Base-by-base conservation (phyloP, 2,888 invertebrate species). In the Steromphala cineraria region DNA sequence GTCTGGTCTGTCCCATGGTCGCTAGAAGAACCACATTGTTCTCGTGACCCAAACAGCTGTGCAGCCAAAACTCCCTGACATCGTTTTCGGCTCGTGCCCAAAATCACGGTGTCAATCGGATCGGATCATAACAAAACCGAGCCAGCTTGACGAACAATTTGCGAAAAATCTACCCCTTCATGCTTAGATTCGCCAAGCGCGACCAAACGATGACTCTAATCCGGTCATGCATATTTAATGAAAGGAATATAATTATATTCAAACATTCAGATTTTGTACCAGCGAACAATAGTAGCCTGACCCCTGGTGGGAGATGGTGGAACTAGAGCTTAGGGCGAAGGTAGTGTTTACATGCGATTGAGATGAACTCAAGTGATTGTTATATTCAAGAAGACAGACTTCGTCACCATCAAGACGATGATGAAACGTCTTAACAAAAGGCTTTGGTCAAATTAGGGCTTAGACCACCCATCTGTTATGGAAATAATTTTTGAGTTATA, bases 11-110 rank as follows among this genome's bases (percentile, higher is more conserved):
- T 31, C 31, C 17, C n/a, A 8, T 31, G 36, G 36, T 71, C 36
- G 71, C 24, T 24, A 24, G 62, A 28, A 24, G 28, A 62, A 24
- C 62, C 62, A 19, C 36, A 71, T 71, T 71, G 71, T 71, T 19
- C 71, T 15, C 17, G 31, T 71, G 71, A 71, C 71, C 71, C 71
- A 71, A 71, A 71, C 71, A 71, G 71, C 71, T 71, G 71, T 71
- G 36, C 31, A 17, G 71, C 10, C 19, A 4, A 13, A 46, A 13
- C 10, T 46, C 13, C 46, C 46, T 10, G 10, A 46, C 46, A 10
- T 46, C 10, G 1, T 46, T 46, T 46, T 46, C 46, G 46, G 46
- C 46, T 46, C 46, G 46, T 46, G 46, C 46, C 46, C 46, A 46
- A 46, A 46, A 46, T 46, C 46, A 13, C 13, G 1, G 46, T 13